A percentile compares a stretch with the other conserved stretches of the same genome.
phyloP scores from a whole-genome alignment of 2,888 invertebrate genomes.

The Apotomis betuletana region DNA sequence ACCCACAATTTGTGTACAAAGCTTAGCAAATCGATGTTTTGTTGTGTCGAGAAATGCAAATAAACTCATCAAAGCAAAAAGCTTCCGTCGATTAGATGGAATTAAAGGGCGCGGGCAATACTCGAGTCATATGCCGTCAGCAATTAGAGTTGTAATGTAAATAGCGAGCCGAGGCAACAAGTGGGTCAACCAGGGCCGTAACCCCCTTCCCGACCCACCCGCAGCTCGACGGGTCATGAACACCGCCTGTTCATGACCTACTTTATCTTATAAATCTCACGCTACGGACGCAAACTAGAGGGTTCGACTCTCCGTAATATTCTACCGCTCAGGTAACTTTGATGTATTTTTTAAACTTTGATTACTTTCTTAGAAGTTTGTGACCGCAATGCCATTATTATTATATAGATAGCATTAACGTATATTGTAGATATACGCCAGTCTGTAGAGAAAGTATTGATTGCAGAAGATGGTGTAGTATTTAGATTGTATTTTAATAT shows the following conservation, averaged over 20 bases:
- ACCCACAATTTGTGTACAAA: constrained; percentile 1
- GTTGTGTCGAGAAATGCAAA: constrained; percentile 11
- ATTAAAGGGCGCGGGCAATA: constrained; percentile 56
- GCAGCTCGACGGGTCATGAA: constrained; percentile 71
- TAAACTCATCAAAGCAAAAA: not conserved
- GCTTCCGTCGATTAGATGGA: constrained; percentile 19
- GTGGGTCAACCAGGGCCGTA: constrained; percentile 74
- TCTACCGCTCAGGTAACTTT: constrained; percentile 26
- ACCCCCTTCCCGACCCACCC: constrained; percentile 47
- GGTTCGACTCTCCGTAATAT: constrained; percentile 20
- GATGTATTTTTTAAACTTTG: constrained; percentile 31
- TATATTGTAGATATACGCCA: not conserved
- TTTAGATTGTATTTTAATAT: too few relatives aligned
- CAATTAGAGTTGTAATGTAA: constrained; percentile 74
- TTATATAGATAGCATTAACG: not conserved
- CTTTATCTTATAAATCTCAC: constrained; percentile 70
- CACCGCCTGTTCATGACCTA: constrained; percentile 78
- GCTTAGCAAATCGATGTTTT: constrained; percentile 19
- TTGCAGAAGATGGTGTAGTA: too few relatives aligned
- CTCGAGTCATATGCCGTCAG: constrained; percentile 62
- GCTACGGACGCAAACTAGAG: constrained; percentile 26
- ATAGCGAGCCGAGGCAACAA: constrained; percentile 77
- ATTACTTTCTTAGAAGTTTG: constrained; percentile 26
- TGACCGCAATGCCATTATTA: not conserved
- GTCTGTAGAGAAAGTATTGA: too few relatives aligned